Conservation (phyloP, 2,797 vertebrate genomes). For the Harpagifer antarcticus region DNA sequence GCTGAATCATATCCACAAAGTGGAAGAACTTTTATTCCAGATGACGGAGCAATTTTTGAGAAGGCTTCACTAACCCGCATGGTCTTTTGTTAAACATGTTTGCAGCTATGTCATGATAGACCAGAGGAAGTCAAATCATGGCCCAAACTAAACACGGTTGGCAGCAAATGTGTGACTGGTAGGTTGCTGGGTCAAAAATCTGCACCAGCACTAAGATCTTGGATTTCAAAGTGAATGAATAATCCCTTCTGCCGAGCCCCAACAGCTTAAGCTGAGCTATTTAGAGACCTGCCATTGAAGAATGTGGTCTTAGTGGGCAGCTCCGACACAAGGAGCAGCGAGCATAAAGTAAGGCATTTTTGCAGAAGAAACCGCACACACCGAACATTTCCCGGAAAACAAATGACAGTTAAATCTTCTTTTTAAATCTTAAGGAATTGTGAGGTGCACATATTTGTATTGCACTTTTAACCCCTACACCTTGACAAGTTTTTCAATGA, state of each 20-base stretch:
- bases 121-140: conserved; percentile 49
- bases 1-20: conserved; percentile 40
- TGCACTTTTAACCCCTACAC: conserved; percentile 21
- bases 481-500: conserved; percentile 29
- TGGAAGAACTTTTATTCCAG: conserved; percentile 57
- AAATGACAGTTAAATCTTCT: conserved; percentile 23
- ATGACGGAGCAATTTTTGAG: conserved; percentile 54
- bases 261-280: conserved; percentile 70
- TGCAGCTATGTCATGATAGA: conserved; percentile 39
- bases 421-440: conserved; percentile 19
- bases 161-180: conserved; percentile 43
- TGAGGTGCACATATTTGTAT: conserved; percentile 20
- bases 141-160: conserved; percentile 33
- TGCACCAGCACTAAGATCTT: conserved; percentile 50
- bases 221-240: conserved; percentile 67
- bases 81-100: conserved; percentile 52
- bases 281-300: conserved; percentile 66
- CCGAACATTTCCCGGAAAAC: conserved; percentile 18
- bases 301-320: conserved; percentile 68
- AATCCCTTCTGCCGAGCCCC: conserved; percentile 67
- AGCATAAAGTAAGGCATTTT: conserved; percentile 55
- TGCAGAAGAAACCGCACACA: conserved; percentile 23
- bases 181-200: conserved; percentile 62
- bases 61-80: conserved; percentile 38
- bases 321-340: conserved; percentile 56